These are phyloP conservation scores for Leucopternis melanops DNA, from an alignment of 2,113 vertebrate genomes.

Conservation along the genomic window DNA sequence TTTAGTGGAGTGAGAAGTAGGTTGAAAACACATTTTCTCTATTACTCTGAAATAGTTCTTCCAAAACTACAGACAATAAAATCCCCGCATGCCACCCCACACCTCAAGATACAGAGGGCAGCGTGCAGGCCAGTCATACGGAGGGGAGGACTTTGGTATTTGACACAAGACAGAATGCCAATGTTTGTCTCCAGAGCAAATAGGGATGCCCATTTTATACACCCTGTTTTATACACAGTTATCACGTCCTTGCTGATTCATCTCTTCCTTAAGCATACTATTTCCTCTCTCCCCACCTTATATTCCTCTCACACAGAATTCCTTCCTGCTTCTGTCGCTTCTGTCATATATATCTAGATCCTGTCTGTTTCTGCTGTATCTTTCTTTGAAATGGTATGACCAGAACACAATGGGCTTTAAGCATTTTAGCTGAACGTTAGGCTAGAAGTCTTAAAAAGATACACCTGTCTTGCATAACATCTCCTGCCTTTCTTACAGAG, in stretches of 20 bases:
- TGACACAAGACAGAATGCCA: not conserved
- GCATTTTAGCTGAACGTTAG: not conserved
- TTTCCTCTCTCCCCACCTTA: not conserved
- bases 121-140: accelerated
- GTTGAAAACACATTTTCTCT: not conserved
- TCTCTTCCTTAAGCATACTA: not conserved
- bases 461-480: not conserved
- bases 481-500: not conserved
- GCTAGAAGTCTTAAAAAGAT: not conserved
- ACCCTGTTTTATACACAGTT: not conserved
- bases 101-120: not conserved
- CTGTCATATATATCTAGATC: not conserved
- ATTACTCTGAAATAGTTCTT: not conserved
- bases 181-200: not conserved
- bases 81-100: not conserved
- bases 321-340: not conserved
- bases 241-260: not conserved
- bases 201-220: not conserved
- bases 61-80: not conserved
- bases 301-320: not conserved
- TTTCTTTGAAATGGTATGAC: not conserved
- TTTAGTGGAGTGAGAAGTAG: not conserved
- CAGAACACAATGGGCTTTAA: not conserved
- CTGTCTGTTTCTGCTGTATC: not conserved
- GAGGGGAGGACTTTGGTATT: not conserved